Base-by-base conservation (phyloP, 2,888 invertebrate genomes). In the Dinocampus coccinellae region DNA sequence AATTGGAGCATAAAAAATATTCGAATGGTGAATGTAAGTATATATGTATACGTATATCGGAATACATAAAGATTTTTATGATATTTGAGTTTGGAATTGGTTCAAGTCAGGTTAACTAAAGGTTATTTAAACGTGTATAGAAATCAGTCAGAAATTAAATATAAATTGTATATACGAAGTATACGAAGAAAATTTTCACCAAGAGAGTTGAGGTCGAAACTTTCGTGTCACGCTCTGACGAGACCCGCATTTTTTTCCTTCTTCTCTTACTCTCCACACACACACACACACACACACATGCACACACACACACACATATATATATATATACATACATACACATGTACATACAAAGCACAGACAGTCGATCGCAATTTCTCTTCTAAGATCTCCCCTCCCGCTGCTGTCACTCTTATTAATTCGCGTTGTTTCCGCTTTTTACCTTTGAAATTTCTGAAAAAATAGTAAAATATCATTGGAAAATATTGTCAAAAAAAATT, bases 301-400 rank as follows among this genome's bases (percentile, higher is more conserved):
- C 33, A 13, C 39, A 39, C 39, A 39, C 11, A n/a, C 39, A 39
- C n/a, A 29, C 29, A 7, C 29, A 29, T 29, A 29, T 29, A 29
- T 7, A n/a, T n/a, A 33, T 61, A 24, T 53, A 60, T 34, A 39
- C 39, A 39, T 6, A 39, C 11, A 33, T 7, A 33, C 33, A 13
- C 39, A 39, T n/a, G n/a, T 13, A n/a, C 39, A 39, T 39, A 47
- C 16, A 7, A 6, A 47, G 16, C 47, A 47, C 39, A 39, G 62
- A 69, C 36, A 39, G 34, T 64, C 72, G 65, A 73, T 65, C 64
- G 65, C 52, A 73, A 69, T 73, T 73, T 73, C 72, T 73, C 72
- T 66, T 70, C 42, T 62, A 66, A 53, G 33, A 34, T 29, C 63
- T 1, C 53, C 34, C n/a, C 9, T n/a, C n/a, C 39, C 39, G 36